phyloP scores from a whole-genome alignment of 2,797 vertebrate species.

The Cynopterus sphinx region DNA sequence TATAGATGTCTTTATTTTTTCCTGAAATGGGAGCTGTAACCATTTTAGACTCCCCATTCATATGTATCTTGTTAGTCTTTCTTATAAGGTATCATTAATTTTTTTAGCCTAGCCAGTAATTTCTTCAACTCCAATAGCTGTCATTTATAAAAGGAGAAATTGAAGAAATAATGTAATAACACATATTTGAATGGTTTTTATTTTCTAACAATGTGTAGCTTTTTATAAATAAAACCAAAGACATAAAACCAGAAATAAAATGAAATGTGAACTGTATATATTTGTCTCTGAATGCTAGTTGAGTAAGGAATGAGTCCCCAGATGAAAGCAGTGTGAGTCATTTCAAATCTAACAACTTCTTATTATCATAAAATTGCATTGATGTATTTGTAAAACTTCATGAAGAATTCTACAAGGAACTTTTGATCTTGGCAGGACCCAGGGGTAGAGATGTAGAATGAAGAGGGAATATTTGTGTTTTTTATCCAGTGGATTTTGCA shows the following conservation, averaged over 20 bases:
- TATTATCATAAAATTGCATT: constrained; percentile 75
- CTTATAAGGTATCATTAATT: constrained; percentile 36
- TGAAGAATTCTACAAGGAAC: constrained; percentile 64
- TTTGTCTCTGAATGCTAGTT: constrained; percentile 71
- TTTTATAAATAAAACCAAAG: constrained; percentile 73
- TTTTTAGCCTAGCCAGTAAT: constrained; percentile 46
- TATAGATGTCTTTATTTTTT: neutral
- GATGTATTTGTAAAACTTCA: constrained; percentile 69
- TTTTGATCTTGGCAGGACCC: constrained; percentile 56
- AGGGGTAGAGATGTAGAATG: neutral
- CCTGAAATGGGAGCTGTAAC: neutral
- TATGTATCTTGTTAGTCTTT: constrained; percentile 49
- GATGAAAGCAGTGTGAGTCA: constrained; percentile 72
- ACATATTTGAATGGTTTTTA: constrained; percentile 65
- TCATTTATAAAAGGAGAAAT: constrained; percentile 43
- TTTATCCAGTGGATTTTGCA: constrained; percentile 72
- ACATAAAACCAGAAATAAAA: constrained; percentile 71
- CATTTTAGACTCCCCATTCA: constrained; percentile 13
- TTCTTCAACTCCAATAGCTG: constrained; percentile 51
- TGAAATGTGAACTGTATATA: constrained; percentile 58
- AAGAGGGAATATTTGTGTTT: neutral
- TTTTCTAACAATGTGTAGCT: constrained; percentile 57
- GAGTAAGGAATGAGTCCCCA: constrained; percentile 68
- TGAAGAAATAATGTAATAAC: constrained; percentile 60
- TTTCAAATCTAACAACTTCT: constrained; percentile 68